These are phyloP conservation scores for Drosophila fungiperda DNA, from an alignment of 2,888 invertebrate species.

Conservation along the genomic window DNA sequence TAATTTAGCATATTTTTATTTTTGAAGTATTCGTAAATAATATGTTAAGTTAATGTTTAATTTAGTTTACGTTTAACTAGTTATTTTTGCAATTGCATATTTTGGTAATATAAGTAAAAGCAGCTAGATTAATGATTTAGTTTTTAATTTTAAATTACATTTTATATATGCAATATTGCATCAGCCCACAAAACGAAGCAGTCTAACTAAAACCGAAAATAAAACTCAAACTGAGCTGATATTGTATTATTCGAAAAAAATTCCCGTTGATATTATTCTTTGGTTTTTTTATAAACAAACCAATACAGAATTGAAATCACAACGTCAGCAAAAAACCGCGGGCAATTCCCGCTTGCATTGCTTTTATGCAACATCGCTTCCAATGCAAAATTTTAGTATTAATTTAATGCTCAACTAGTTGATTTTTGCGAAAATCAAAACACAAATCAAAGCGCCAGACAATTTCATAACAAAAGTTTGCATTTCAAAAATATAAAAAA, in stretches of 20 bases:
- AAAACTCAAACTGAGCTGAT: constrained; percentile 21
- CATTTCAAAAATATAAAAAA: constrained; percentile 46
- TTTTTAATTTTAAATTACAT: constrained; percentile 27
- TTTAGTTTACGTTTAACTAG: background rate
- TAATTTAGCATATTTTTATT: background rate
- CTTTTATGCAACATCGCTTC: background rate
- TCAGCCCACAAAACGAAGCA: constrained; percentile 43
- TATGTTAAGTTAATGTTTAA: background rate
- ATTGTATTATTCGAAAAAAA: constrained; percentile 19
- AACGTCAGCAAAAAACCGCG: constrained; percentile 39
- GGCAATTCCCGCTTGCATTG: constrained; percentile 14
- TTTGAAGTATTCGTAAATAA: background rate
- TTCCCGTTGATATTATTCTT: constrained; percentile 23
- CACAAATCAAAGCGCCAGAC: constrained; percentile 69
- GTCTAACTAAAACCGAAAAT: constrained; percentile 15
- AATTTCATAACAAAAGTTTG: constrained; percentile 78
- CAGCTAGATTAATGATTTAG: background rate
- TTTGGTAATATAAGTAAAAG: background rate
- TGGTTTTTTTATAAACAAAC: constrained; percentile 62
- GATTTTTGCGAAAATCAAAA: constrained; percentile 61
- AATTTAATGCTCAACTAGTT: constrained; percentile 46
- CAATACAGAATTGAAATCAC: constrained; percentile 32
- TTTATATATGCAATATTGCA: constrained; percentile 49
- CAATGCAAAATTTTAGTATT: constrained; percentile 23
- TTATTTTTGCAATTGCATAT: background rate